Evolutionary conservation across 2,888 invertebrate species (phyloP).

Genomic region (Mythimna ferrago): DNA sequence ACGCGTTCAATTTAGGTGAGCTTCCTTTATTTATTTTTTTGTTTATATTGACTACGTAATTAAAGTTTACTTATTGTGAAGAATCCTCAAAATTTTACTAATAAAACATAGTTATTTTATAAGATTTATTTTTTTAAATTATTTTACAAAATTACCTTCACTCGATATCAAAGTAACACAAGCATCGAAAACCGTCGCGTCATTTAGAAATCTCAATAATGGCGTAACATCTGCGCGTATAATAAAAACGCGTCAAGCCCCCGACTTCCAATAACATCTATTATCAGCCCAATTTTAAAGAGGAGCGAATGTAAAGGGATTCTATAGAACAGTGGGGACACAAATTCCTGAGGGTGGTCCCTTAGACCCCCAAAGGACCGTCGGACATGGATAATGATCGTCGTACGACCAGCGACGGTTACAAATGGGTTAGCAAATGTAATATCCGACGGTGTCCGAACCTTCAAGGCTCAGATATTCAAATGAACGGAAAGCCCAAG

Average conservation of each 20-base stretch:
- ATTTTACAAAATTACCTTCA: neutral
- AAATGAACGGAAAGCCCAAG: conserved; percentile 75
- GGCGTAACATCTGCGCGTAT: conserved; percentile 64
- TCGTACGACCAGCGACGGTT: conserved; percentile 85
- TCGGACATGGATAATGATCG: conserved; percentile 89
- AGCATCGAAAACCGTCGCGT: conserved; percentile 27
- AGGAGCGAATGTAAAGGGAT: conserved; percentile 79
- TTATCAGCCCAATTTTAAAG: conserved; percentile 85
- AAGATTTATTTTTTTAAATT: neutral
- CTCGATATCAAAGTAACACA: neutral
- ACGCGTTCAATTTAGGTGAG: neutral
- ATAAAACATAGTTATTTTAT: neutral
- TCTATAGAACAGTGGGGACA: conserved; percentile 83
- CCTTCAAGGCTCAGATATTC: conserved; percentile 78
- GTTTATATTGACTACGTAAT: neutral
- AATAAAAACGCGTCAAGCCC: conserved; percentile 74
- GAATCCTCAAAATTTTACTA: neutral
- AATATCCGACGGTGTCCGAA: conserved; percentile 88
- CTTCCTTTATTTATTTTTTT: neutral
- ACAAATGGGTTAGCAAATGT: conserved; percentile 90
- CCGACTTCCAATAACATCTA: conserved; percentile 78
- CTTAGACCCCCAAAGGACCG: conserved; percentile 80
- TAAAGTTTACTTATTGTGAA: neutral
- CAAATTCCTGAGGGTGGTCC: conserved; percentile 81
- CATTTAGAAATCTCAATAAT: conserved; percentile 65